Conservation (phyloP, 2,113 vertebrate species). For the Odobenus rosmarus region DNA sequence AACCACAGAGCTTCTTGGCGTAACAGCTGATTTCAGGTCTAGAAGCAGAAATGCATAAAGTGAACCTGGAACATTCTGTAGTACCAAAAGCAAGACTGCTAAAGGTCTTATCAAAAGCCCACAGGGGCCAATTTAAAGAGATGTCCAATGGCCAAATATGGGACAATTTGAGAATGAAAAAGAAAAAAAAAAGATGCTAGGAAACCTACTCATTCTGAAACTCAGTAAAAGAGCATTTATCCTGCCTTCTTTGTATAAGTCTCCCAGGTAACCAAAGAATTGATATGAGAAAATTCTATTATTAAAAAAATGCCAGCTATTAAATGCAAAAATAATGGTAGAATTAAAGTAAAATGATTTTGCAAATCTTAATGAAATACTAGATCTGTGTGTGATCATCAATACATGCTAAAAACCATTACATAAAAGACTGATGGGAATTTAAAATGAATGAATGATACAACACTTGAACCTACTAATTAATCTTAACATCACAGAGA, state of each 20-base stretch:
- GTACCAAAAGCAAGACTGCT: background rate
- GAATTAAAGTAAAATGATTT: background rate
- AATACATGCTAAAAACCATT: background rate
- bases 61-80: background rate
- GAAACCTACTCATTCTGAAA: background rate
- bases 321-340: slow-evolving; percentile 32
- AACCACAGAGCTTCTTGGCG: background rate
- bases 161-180: background rate
- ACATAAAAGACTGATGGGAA: background rate
- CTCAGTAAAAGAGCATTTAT: background rate
- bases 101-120: background rate
- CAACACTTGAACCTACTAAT: background rate
- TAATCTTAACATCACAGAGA: background rate
- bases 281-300: background rate
- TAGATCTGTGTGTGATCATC: background rate
- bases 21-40: background rate
- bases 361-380: background rate
- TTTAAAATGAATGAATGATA: background rate
- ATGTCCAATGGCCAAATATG: background rate
- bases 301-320: background rate
- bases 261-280: background rate
- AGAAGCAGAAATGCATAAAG: background rate
- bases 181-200: background rate
- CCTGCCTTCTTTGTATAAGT: background rate
- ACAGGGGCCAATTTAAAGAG: background rate